Base-by-base conservation (phyloP, 1,140 invertebrate species). In the Chrysomallon squamiferum region DNA sequence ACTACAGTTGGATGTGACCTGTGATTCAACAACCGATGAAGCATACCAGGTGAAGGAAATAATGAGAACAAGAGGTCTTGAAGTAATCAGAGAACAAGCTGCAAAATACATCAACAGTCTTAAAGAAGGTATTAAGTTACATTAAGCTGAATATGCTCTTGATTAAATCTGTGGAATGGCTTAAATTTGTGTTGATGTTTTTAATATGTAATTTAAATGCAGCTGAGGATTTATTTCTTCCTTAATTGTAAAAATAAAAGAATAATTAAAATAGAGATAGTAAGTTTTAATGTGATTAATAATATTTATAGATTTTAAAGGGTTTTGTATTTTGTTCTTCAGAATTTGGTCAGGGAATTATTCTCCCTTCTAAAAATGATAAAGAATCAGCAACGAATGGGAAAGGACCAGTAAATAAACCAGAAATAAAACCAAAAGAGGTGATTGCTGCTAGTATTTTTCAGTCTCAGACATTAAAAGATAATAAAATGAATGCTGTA, bases 71-170 rank as follows among this genome's bases (percentile, higher is more conserved):
- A 88, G 92, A 54, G 95, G 96, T 2, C 89, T 90, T 66, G 86
- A 91, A 54, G 78, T 88, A 61, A 90, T 99, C 52, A 89, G 93
- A 62, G 86, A 92, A 72, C 90, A 93, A 83, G 87, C 99, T 18
- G 88, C 84, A 45, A 87, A 91, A 78, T 99, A 99, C 84, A 90
- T 99, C 32, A 89, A 88, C 64, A 90, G 91, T 68, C 87, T 99
- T 18, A 95, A 94, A 88, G 90, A 95, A 88, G 91, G 91, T 91
- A 80, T 76, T 49, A 59, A 9, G 29, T 22, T 0, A 38, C n/a
- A 18, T 25, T n/a, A n/a, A n/a, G n/a, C n/a, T n/a, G n/a, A n/a
- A n/a, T n/a, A n/a, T n/a, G n/a, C n/a, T n/a, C n/a, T n/a, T n/a
- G n/a, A n/a, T n/a, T n/a, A n/a, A n/a, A n/a, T n/a, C n/a, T n/a